Percentiles rank a stretch among this genome's conserved stretches.
These are phyloP conservation scores for Aleiodes testaceus DNA, from an alignment of 2,888 invertebrate species.

Conservation along the genomic window DNA sequence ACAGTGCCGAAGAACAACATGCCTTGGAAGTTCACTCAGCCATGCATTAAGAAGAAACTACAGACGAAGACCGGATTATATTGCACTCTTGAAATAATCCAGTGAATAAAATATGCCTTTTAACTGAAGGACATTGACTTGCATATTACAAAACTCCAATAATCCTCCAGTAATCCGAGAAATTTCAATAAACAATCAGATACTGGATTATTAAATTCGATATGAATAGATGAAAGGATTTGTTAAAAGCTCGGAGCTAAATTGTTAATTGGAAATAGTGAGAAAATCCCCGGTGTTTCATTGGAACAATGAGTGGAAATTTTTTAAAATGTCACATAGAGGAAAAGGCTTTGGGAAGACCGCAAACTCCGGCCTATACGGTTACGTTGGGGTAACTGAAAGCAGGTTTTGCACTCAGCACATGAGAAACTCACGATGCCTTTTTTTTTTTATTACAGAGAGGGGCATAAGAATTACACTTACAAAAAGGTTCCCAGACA, in stretches of 20 bases:
- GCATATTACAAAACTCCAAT: neutral
- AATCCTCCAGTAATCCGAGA: no score
- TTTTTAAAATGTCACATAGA: slow-evolving; percentile 36
- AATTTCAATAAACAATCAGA: no score
- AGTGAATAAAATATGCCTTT: slow-evolving; percentile 5
- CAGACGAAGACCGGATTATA: neutral
- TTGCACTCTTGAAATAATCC: slow-evolving; percentile 18
- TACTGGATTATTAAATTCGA: no score
- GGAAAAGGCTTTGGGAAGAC: slow-evolving; percentile 41
- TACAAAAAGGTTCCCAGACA: neutral
- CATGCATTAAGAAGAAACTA: neutral
- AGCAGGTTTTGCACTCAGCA: slow-evolving; percentile 44
- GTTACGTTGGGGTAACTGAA: slow-evolving; percentile 54
- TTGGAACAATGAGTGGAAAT: neutral
- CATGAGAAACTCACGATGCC: slow-evolving; percentile 24
- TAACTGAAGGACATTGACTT: slow-evolving; percentile 1
- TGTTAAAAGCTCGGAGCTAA: no score
- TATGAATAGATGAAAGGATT: no score
- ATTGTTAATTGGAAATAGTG: no score
- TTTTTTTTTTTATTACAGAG: slow-evolving; percentile 10
- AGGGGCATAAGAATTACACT: slow-evolving; percentile 1
- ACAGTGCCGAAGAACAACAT: slow-evolving; percentile 27
- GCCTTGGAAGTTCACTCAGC: slow-evolving; percentile 13
- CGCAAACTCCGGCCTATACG: slow-evolving; percentile 50
- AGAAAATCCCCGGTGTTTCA: no score